phyloP scores from a whole-genome alignment of 1,140 invertebrate genomes.

The Pinna nobilis region DNA sequence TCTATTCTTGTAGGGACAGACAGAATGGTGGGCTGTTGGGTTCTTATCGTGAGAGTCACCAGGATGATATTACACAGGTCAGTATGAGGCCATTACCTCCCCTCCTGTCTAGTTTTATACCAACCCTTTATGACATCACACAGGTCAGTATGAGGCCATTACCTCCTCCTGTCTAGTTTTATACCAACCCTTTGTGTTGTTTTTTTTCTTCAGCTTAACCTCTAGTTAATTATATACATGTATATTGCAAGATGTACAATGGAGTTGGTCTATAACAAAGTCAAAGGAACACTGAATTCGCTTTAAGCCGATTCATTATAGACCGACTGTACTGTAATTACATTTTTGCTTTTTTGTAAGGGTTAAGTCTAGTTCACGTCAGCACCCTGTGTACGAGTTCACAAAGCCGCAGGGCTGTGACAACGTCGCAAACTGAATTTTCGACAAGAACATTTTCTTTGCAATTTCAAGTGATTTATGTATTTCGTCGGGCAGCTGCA shows the following conservation, averaged over 20 bases:
- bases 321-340: too few species aligned
- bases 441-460: too few species aligned
- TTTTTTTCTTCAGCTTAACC: not conserved
- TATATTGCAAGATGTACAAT: not conserved
- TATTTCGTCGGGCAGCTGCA: too few species aligned
- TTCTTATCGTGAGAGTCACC: conserved; percentile 90
- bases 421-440: too few species aligned
- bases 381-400: too few species aligned
- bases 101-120: not conserved
- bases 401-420: too few species aligned
- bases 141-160: conserved; percentile 76
- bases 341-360: not conserved
- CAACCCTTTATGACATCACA: conserved; percentile 82
- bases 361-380: too few species aligned
- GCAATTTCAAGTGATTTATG: too few species aligned
- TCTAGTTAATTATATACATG: not conserved
- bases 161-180: not conserved
- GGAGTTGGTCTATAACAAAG: too few species aligned
- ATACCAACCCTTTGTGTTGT: conserved; percentile 74
- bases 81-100: not conserved
- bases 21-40: conserved; percentile 80
- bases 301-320: too few species aligned
- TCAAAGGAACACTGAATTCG: not conserved
- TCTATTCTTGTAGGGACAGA: conserved; percentile 61
- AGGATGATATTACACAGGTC: conserved; percentile 88